Evolutionary conservation across 2,888 invertebrate genomes (phyloP).

Genomic region (Tetranychus piercei): DNA sequence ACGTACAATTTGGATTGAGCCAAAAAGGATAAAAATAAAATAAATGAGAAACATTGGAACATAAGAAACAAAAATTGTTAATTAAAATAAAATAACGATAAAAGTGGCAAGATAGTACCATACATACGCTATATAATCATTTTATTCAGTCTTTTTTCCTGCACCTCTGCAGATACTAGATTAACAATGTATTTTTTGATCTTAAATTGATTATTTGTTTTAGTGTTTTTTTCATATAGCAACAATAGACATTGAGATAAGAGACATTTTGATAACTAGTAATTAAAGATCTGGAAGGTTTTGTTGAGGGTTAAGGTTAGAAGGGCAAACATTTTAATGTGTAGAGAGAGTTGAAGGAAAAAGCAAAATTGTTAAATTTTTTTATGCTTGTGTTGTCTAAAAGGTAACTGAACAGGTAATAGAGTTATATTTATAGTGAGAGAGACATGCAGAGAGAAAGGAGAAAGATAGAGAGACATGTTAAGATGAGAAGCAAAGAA

Average conservation of each 20-base stretch:
- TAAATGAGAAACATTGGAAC: no score
- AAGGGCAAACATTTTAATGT: background rate
- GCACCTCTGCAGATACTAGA: background rate
- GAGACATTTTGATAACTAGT: background rate
- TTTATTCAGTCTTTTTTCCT: background rate
- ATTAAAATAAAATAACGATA: no score
- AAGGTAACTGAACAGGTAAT: background rate
- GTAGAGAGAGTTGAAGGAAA: background rate
- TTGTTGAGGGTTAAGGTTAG: background rate
- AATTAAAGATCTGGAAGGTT: background rate
- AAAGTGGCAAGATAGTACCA: background rate
- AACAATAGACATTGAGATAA: background rate
- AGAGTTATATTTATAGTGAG: constrained; percentile 5
- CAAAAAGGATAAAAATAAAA: no score
- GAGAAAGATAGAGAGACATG: background rate
- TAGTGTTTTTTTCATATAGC: background rate
- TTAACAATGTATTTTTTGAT: constrained; percentile 1
- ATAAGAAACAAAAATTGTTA: no score
- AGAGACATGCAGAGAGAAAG: constrained; percentile 9
- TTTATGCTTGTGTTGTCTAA: background rate
- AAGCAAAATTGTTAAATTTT: background rate
- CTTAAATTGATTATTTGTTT: background rate
- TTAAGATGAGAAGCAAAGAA: background rate
- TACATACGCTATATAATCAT: background rate
- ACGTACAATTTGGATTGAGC: no score